Conservation (phyloP, 2,888 invertebrate species). For the Theretra japonica region DNA sequence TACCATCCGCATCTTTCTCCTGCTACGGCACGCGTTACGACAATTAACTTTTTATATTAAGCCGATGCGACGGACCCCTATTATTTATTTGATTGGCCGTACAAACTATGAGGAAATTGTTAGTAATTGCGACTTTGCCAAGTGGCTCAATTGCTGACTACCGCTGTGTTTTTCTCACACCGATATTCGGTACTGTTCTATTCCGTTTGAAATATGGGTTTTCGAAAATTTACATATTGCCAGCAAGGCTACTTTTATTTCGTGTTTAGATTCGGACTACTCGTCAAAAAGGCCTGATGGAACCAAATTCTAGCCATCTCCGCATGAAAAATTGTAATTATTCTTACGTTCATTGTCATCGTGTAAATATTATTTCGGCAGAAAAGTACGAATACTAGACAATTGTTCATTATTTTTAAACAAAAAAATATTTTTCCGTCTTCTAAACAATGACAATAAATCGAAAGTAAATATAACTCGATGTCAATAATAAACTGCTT, state of each 20-base stretch:
- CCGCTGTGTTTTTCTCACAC: constrained; percentile 18
- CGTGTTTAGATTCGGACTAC: neutral
- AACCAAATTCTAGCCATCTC: neutral
- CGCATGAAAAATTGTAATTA: neutral
- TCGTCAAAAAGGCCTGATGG: neutral
- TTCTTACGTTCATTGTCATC: neutral
- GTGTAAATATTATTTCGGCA: no score
- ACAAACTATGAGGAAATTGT: constrained; percentile 40
- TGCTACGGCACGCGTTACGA: constrained; percentile 34
- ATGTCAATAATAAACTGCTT: no score
- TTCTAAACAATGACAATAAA: no score
- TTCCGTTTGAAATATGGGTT: neutral
- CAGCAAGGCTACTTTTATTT: neutral
- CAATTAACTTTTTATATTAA: constrained; percentile 11
- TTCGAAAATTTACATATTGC: neutral
- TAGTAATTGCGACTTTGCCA: constrained; percentile 38
- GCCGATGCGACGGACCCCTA: constrained; percentile 1
- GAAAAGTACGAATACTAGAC: no score
- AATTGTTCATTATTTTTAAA: no score
- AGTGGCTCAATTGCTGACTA: constrained; percentile 34
- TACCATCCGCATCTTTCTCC: neutral
- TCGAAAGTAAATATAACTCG: no score
- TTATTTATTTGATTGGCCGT: constrained; percentile 38
- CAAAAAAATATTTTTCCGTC: no score
- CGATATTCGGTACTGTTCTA: neutral